Evolutionary conservation across 2,797 vertebrate genomes (phyloP), one percentile per base, ranked within the genome.

Genomic region (Dermochelys coriacea): DNA sequence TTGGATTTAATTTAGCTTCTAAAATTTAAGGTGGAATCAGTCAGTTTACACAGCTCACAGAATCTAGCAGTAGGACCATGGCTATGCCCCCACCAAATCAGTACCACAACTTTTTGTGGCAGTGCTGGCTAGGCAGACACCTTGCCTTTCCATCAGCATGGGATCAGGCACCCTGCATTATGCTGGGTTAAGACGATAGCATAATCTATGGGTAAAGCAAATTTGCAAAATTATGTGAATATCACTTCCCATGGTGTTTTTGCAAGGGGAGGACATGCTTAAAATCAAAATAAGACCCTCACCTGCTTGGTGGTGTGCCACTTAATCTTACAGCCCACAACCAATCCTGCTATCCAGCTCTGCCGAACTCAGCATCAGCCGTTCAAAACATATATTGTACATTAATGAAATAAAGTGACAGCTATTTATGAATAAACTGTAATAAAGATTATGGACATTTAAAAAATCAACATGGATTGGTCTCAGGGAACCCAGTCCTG

Each of bases 151-250:
- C 64, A 68, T 68, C 9, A 68, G 64, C 18, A 68, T 21, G 18
- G 64, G n/a, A 21, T 37, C 4, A 21, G 21, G n/a, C 64, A 34
- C 4, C 14, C n/a, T 37, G 82, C 75, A 31, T 11, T 2, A 19
- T 25, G 54, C 21, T 79, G 41, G 7, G 3, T 0, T 19, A 31
- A 51, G 5, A n/a, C n/a, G n/a, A 6, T 50, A 6, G 45, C 15
- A 86, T 0, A 12, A 34, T 9, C 80, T 0, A 37, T 6, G 1
- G 34, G 80, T 85, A 87, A 37, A 71, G 45, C 0, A 21, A n/a
- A 19, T n/a, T 82, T 88, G 61, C 2, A 49, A 5, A 64, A 6
- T 5, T 3, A 19, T 29, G 41, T 77, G 74, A 77, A 27, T 49
- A 47, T 29, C 6, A 41, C 9, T 74, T 29, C 27, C 27, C 8